Conservation (phyloP, 2,888 invertebrate species). For the Phaedon cochleariae region DNA sequence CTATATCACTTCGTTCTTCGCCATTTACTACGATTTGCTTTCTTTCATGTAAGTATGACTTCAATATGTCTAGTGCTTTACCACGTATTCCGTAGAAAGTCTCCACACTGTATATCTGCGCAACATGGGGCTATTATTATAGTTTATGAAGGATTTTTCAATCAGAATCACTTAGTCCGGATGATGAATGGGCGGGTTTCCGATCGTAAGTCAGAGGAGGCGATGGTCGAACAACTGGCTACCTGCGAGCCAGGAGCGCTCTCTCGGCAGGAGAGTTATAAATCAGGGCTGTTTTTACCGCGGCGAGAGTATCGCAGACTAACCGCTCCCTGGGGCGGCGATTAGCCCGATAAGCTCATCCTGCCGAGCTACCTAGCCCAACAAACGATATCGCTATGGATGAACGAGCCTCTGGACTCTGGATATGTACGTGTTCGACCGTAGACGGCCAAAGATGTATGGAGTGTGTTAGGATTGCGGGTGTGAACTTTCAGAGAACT, state of each 20-base stretch:
- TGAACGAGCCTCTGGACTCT: not conserved
- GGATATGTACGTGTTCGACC: not conserved
- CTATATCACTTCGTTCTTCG: too few relatives aligned
- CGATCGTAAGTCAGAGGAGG: slow-evolving; percentile 44
- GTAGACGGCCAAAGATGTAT: too few relatives aligned
- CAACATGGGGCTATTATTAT: slow-evolving; percentile 35
- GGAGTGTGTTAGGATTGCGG: too few relatives aligned
- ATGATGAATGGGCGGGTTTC: slow-evolving; percentile 46
- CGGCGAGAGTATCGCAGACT: slow-evolving; percentile 52
- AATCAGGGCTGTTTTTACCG: slow-evolving; percentile 53
- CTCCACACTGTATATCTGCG: slow-evolving; percentile 25
- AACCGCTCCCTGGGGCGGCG: slow-evolving; percentile 56
- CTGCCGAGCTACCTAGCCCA: slow-evolving; percentile 3
- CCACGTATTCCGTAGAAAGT: too few relatives aligned
- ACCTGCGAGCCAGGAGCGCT: slow-evolving; percentile 48
- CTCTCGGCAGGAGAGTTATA: slow-evolving; percentile 53
- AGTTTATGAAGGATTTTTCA: slow-evolving; percentile 49
- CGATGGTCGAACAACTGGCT: slow-evolving; percentile 30
- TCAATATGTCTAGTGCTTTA: too few relatives aligned
- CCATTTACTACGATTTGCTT: too few relatives aligned
- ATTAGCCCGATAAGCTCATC: slow-evolving; percentile 44
- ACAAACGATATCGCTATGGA: slow-evolving; percentile 11
- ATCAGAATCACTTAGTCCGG: slow-evolving; percentile 48
- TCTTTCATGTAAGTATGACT: too few relatives aligned
- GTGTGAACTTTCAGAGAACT: too few relatives aligned